Evolutionary conservation across 2,113 vertebrate species (phyloP), one percentile per base, ranked within the genome.

Genomic region (Cyprinus carpio): DNA sequence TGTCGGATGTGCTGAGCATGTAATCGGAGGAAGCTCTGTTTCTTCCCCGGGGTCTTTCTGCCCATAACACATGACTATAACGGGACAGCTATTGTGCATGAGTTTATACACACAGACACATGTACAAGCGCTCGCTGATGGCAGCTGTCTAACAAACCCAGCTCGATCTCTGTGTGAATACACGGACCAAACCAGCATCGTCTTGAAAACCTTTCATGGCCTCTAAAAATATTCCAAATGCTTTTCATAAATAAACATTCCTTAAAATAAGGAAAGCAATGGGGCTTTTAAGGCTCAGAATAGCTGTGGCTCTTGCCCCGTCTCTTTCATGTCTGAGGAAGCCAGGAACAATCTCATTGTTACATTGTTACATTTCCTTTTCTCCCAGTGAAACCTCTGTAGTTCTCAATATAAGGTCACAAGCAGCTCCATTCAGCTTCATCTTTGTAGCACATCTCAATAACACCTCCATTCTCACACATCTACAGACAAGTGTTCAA

Each of bases 291-390:
- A 92, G 93, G 91, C 90, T 89, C 74, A 92, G 93, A 95, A 95
- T 95, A 95, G 90, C 88, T 27, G 4, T 71, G 87, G 87, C 86
- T 90, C 89, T 90, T 89, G 91, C 90, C 86, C 88, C 31, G 78
- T 83, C 72, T 89, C 94, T 95, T 95, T 95, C 93, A 95, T 95
- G 93, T 95, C 77, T 79, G 87, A 93, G 93, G 94, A 95, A 95
- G 93, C 89, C 76, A 90, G 87, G 90, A 94, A 94, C 94, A 95
- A 94, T 95, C 91, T 92, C 93, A 94, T 95, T 95, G 94, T 95
- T 95, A 88, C 93, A 95, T 95, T 95, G 95, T 95, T 94, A 94
- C 94, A 94, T 95, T 94, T 95, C 95, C 93, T 92, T 82, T 74
- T 90, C 93, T 92, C 20, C 90, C 92, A 93, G 90, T 92, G 94